A percentile compares a stretch with the other conserved stretches of the same genome.
These are phyloP conservation scores for Euzophera pinguis DNA, from an alignment of 2,888 invertebrate species.

Conservation along the genomic window DNA sequence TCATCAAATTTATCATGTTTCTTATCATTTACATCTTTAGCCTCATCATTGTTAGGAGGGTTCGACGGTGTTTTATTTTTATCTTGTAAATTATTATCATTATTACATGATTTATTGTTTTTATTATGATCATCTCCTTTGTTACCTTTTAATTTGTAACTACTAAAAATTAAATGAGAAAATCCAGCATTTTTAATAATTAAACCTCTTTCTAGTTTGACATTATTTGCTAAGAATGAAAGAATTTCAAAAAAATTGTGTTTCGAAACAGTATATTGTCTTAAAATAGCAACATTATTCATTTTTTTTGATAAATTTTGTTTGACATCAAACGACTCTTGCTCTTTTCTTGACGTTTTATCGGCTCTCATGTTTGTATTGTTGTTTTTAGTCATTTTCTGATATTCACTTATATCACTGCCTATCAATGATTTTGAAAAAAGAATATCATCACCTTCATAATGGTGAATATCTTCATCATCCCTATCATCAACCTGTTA, in stretches of 20 bases:
- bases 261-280: too few relatives aligned
- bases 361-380: not conserved
- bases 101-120: not conserved
- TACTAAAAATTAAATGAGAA: too few relatives aligned
- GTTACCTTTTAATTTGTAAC: too few relatives aligned
- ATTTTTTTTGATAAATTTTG: too few relatives aligned
- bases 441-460: not conserved
- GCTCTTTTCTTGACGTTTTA: too few relatives aligned
- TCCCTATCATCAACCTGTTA: not conserved
- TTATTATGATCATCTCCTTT: too few relatives aligned
- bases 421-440: not conserved
- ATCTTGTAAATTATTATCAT: not conserved
- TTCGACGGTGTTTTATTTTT: not conserved
- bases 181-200: too few relatives aligned
- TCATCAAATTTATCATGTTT: slow-evolving; percentile 10
- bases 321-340: too few relatives aligned
- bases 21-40: not conserved
- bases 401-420: not conserved
- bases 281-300: too few relatives aligned
- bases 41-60: not conserved
- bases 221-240: too few relatives aligned
- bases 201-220: too few relatives aligned
- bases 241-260: too few relatives aligned
- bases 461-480: not conserved
- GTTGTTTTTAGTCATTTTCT: not conserved